Evolutionary conservation across 2,888 invertebrate species (phyloP).

Genomic region (Amaurobius ferox): DNA sequence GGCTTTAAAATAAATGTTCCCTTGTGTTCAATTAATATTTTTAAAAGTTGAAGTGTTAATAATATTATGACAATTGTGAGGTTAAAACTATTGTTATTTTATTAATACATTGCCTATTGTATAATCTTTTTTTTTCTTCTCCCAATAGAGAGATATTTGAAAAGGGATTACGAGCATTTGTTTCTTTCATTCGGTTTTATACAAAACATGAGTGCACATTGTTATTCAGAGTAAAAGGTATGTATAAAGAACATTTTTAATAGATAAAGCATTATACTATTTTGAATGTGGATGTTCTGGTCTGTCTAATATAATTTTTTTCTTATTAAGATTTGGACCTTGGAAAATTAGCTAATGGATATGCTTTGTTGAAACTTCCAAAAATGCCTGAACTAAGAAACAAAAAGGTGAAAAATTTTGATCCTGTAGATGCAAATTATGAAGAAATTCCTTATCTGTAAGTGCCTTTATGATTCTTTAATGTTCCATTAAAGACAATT

Average conservation of each 20-base stretch:
- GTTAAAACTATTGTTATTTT: too few species aligned
- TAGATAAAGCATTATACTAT: too few species aligned
- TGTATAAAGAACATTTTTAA: too few species aligned
- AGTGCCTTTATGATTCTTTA: too few species aligned
- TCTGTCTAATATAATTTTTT: background rate
- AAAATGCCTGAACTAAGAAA: conserved; percentile 96
- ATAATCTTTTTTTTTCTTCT: background rate
- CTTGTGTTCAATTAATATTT: too few species aligned
- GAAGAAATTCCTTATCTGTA: conserved; percentile 84
- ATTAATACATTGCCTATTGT: too few species aligned
- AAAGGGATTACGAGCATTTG: conserved; percentile 93
- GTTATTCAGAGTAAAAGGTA: conserved; percentile 81
- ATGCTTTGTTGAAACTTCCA: conserved; percentile 92
- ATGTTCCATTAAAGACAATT: too few species aligned
- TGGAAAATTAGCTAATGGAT: conserved; percentile 89
- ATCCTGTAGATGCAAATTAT: conserved; percentile 83
- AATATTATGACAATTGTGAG: too few species aligned
- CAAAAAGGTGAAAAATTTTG: conserved; percentile 81
- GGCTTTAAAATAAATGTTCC: too few species aligned
- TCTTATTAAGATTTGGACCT: conserved; percentile 86
- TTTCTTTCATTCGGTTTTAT: conserved; percentile 95
- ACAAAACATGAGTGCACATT: conserved; percentile 96
- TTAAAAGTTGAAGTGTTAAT: too few species aligned
- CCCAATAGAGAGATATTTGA: conserved; percentile 83
- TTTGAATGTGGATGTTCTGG: background rate